Percentiles rank a stretch among this genome's conserved stretches.
Evolutionary conservation across 2,888 invertebrate genomes (phyloP).

Genomic region (Silvanus unidentatus): DNA sequence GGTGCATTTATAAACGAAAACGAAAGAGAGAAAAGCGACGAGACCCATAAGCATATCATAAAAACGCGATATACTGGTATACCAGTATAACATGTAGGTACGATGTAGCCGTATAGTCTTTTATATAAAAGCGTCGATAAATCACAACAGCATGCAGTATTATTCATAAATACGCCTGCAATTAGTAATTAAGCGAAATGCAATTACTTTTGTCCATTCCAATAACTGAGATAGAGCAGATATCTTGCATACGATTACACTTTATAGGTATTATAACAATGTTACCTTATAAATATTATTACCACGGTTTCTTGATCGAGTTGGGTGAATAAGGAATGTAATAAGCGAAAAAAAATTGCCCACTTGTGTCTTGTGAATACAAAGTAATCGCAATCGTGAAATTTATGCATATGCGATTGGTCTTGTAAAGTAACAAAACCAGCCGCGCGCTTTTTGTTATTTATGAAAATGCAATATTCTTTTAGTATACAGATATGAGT

Average conservation of each 20-base stretch:
- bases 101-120: neutral
- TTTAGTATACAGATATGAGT: no score
- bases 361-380: no score
- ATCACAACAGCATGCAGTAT: constrained; percentile 26
- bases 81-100: no score
- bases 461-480: no score
- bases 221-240: constrained; percentile 18
- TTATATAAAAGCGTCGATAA: constrained; percentile 28
- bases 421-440: no score
- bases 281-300: constrained; percentile 1
- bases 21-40: constrained; percentile 3
- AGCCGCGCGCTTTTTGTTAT: no score
- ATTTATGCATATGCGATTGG: no score
- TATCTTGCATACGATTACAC: constrained; percentile 29
- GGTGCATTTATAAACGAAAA: neutral
- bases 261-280: constrained; percentile 1
- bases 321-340: constrained; percentile 2
- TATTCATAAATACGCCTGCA: constrained; percentile 34
- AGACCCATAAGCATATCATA: constrained; percentile 2
- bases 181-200: constrained; percentile 32
- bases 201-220: constrained; percentile 26
- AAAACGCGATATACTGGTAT: neutral
- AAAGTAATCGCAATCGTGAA: no score
- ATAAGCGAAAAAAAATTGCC: constrained; percentile 1
- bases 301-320: constrained; percentile 4